Conservation (phyloP, 2,113 vertebrate genomes). For the Alethe diademata region DNA sequence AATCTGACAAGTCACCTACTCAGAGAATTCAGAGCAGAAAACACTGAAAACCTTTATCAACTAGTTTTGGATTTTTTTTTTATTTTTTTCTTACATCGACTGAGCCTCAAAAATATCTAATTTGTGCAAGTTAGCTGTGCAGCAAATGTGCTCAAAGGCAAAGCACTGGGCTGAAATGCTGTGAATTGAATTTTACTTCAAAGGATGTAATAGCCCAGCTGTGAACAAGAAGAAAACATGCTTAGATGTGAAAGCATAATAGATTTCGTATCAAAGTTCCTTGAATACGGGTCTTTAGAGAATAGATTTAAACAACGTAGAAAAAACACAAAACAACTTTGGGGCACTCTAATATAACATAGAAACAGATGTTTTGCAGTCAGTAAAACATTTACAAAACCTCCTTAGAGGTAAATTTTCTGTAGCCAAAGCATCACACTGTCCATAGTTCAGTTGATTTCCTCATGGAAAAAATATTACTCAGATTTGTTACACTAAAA, state of each 20-base stretch:
- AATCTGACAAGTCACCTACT: neutral
- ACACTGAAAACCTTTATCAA: neutral
- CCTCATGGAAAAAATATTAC: neutral
- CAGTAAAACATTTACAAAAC: neutral
- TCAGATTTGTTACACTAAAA: neutral
- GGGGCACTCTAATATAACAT: neutral
- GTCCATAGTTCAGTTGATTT: neutral
- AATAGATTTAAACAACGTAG: neutral
- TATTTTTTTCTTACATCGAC: neutral
- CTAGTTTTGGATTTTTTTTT: neutral
- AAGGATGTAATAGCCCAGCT: slow-evolving; percentile 16
- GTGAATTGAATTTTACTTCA: slow-evolving; percentile 13
- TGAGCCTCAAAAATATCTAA: neutral
- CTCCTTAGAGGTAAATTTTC: neutral
- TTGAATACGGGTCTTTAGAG: neutral
- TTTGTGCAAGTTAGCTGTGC: neutral
- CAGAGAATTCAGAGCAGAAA: neutral
- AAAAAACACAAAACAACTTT: neutral
- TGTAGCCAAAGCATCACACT: neutral
- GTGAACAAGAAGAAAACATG: slow-evolving; percentile 17
- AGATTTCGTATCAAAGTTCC: neutral
- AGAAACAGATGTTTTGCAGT: neutral
- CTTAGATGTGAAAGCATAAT: neutral
- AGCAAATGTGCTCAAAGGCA: neutral
- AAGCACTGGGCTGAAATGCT: neutral